Evolutionary conservation across 2,797 vertebrate species (phyloP), one percentile per base, ranked within the genome.

Genomic region (Falco naumanni): DNA sequence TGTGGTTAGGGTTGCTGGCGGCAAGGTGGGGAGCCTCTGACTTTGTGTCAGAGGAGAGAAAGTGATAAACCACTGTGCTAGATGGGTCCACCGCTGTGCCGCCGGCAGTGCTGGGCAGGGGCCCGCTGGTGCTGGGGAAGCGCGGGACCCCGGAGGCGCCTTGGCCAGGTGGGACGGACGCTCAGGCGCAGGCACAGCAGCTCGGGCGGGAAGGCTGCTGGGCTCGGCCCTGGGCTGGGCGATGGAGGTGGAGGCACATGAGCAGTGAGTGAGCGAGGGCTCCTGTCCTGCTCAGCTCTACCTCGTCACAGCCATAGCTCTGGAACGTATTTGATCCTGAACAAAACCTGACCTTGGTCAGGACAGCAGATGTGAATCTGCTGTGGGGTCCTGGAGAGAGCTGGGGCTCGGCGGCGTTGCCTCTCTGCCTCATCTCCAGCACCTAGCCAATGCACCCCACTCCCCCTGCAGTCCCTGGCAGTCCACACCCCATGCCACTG

Each of bases 1-100:
- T 96, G 95, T 96, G 96, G 96, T 97, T 95, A 89, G 77, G 37
- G 47, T 56, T 95, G 68, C 81, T 91, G 82, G 92, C 89, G 94
- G 87, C 66, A 68, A 89, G 90, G 93, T 92, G 76, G 51, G 61
- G 78, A 89, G 76, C 3, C 2, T 87, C 93, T 84, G 82, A 13
- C 69, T 72, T 74, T 34, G 21, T 87, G 89, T 87, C 61, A 48
- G 90, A 87, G 71, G 56, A 72, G 63, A 85, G 70, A 91, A 87
- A 75, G 50, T 22, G 81, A 92, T 94, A 89, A 80, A 39, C 34
- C 3, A 4, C 31, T 75, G 47, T 41, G 83, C 43, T 56, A 81
- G 60, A 66, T 5, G 14, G 22, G 11, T 86, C 70, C 24, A 7
- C 24, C 1, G 1, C 43, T 25, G 2, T 65, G 54, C 69, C 37